These are phyloP conservation scores for Apantesis nais DNA, from an alignment of 2,888 invertebrate species.

Conservation along the genomic window DNA sequence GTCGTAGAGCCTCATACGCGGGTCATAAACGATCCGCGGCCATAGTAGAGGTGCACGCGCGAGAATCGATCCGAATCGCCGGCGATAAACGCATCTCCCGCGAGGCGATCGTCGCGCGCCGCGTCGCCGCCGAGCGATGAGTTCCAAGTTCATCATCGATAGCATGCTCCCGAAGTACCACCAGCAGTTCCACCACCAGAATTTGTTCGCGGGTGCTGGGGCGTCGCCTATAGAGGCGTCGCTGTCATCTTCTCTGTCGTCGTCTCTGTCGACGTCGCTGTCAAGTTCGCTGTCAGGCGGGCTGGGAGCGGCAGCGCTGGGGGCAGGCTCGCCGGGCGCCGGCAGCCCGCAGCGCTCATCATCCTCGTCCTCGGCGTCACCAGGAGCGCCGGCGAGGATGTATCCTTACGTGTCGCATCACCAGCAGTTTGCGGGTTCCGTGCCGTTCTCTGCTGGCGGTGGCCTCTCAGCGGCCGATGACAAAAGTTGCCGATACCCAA, in stretches of 20 bases:
- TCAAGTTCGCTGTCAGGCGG: constrained; percentile 87
- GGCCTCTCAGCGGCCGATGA: constrained; percentile 88
- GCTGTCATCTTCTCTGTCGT: constrained; percentile 86
- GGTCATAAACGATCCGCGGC: constrained; percentile 94
- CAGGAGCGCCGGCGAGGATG: constrained; percentile 93
- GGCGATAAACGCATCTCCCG: constrained; percentile 85
- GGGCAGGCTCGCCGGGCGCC: constrained; percentile 85
- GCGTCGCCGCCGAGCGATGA: constrained; percentile 91
- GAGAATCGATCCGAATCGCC: constrained; percentile 86
- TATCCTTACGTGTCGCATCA: constrained; percentile 96
- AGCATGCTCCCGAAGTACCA: constrained; percentile 98
- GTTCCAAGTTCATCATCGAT: constrained; percentile 99
- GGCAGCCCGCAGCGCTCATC: constrained; percentile 88
- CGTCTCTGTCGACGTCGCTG: constrained; percentile 84
- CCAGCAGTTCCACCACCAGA: constrained; percentile 89
- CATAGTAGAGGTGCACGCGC: constrained; percentile 86
- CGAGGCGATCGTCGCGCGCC: constrained; percentile 85
- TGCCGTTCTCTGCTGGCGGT: constrained; percentile 88
- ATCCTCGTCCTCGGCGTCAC: constrained; percentile 88
- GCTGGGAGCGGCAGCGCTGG: constrained; percentile 87
- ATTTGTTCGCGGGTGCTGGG: constrained; percentile 87
- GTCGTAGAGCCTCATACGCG: constrained; percentile 94
- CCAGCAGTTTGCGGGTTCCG: constrained; percentile 90
- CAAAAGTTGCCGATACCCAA: constrained; percentile 93
- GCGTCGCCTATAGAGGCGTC: constrained; percentile 90